A percentile compares a stretch with the other conserved stretches of the same genome.
Conservation (phyloP, 2,113 vertebrate species). For the Tetrax tetrax region DNA sequence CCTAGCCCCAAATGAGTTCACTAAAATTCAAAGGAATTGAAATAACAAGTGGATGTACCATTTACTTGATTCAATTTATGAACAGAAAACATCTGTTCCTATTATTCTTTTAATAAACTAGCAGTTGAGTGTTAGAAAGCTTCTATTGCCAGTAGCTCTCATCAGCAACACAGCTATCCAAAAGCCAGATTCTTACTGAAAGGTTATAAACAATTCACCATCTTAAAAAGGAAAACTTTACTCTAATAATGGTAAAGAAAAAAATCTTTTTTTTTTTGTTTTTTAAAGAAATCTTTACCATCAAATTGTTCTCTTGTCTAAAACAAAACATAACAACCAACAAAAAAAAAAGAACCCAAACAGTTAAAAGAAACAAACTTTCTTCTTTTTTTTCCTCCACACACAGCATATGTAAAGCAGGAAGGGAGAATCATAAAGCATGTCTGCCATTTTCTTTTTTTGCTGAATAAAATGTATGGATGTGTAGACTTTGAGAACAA, state of each 20-base stretch:
- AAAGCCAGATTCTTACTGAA: not conserved
- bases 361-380: not conserved
- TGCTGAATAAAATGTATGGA: not conserved
- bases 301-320: not conserved
- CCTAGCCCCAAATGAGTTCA: slow-evolving; percentile 35
- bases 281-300: not conserved
- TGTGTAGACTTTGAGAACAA: not conserved
- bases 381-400: not conserved
- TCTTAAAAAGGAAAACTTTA: not conserved
- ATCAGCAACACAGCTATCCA: not conserved
- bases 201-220: not conserved
- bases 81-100: slow-evolving; percentile 61
- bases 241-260: not conserved
- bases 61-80: slow-evolving; percentile 32
- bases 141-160: slow-evolving; percentile 10
- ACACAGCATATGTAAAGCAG: not conserved
- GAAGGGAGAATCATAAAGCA: not conserved
- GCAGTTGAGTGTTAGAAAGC: not conserved
- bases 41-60: slow-evolving; percentile 58
- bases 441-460: not conserved
- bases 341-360: not conserved
- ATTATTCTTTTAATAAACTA: slow-evolving; percentile 57
- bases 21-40: slow-evolving; percentile 52
- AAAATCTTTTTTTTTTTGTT: not conserved
- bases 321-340: not conserved